A percentile compares a stretch with the other conserved stretches of the same genome.
Evolutionary conservation across 2,797 vertebrate species (phyloP).

Genomic region (Syndactyla subalaris): DNA sequence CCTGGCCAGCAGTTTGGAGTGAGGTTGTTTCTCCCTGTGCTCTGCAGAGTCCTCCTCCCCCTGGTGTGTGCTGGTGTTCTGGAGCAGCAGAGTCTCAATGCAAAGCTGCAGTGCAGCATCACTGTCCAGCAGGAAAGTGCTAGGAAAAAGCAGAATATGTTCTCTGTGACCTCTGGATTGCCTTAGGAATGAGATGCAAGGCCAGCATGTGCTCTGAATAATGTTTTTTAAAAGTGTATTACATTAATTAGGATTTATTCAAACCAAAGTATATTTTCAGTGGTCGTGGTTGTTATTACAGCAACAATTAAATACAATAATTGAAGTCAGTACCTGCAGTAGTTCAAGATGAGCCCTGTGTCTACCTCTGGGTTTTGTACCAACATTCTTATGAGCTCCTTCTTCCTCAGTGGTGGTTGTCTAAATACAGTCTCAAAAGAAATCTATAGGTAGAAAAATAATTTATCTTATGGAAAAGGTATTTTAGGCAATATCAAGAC

Average conservation of each 20-base stretch:
- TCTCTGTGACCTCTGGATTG: neutral
- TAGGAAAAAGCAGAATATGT: constrained; percentile 39
- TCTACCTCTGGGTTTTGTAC: constrained; percentile 87
- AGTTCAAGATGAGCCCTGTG: constrained; percentile 87
- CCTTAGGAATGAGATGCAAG: neutral
- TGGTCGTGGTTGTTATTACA: neutral
- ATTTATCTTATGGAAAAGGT: neutral
- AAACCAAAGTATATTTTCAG: neutral
- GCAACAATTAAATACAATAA: neutral
- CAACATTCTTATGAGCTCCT: constrained; percentile 84
- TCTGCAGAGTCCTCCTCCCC: constrained; percentile 34
- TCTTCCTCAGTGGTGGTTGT: constrained; percentile 85
- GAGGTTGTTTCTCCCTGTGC: constrained; percentile 29
- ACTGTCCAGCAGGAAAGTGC: constrained; percentile 87
- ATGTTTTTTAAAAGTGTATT: neutral
- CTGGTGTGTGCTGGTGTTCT: constrained; percentile 51
- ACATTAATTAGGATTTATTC: neutral
- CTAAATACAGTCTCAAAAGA: constrained; percentile 93
- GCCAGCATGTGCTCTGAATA: neutral
- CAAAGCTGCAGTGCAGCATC: constrained; percentile 89
- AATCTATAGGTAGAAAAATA: constrained; percentile 80
- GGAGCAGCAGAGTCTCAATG: constrained; percentile 90
- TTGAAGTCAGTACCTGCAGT: constrained; percentile 85
- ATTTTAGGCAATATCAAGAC: neutral
- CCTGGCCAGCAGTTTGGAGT: constrained; percentile 76